Conservation (phyloP, 1,140 invertebrate genomes). For the Drosophila mauritiana region DNA sequence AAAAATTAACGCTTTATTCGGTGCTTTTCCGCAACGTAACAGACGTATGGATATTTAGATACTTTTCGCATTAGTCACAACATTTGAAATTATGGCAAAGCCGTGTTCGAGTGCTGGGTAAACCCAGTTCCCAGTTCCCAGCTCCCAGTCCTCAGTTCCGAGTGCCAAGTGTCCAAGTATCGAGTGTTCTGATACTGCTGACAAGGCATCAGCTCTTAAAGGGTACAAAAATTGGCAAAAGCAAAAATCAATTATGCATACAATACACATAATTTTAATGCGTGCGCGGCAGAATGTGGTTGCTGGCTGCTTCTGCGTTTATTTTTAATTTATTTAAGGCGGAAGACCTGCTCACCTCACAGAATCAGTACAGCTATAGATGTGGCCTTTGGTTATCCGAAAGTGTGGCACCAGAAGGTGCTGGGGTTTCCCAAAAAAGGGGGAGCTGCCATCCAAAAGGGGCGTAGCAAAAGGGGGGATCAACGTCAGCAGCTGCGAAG, state of each 20-base stretch:
- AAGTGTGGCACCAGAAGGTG: slow-evolving; percentile 34
- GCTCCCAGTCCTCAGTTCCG: too few species aligned
- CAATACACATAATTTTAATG: slow-evolving; percentile 63
- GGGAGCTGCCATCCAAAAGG: not conserved
- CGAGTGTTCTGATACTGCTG: slow-evolving; percentile 34
- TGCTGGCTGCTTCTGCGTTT: slow-evolving; percentile 19
- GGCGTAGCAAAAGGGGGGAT: slow-evolving; percentile 7
- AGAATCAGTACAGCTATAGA: not conserved
- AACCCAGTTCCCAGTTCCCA: slow-evolving; percentile 15
- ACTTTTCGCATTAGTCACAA: slow-evolving; percentile 46
- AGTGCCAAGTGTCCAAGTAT: slow-evolving; percentile 14
- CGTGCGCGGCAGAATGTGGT: slow-evolving; percentile 39
- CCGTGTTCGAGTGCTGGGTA: slow-evolving; percentile 20
- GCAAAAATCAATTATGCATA: slow-evolving; percentile 75
- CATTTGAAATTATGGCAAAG: slow-evolving; percentile 12
- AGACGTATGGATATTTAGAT: slow-evolving; percentile 26
- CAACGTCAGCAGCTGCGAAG: slow-evolving; percentile 30
- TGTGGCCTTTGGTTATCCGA: slow-evolving; percentile 33
- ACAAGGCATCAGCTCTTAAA: slow-evolving; percentile 39
- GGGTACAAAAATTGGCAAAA: slow-evolving; percentile 62
- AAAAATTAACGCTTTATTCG: slow-evolving; percentile 56
- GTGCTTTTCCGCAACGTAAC: slow-evolving; percentile 44
- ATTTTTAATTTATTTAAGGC: slow-evolving; percentile 39
- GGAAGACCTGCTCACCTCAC: slow-evolving; percentile 44
- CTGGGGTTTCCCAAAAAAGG: slow-evolving; percentile 27